Base-by-base conservation (phyloP, 2,113 vertebrate genomes). In the Varanus salvator region DNA sequence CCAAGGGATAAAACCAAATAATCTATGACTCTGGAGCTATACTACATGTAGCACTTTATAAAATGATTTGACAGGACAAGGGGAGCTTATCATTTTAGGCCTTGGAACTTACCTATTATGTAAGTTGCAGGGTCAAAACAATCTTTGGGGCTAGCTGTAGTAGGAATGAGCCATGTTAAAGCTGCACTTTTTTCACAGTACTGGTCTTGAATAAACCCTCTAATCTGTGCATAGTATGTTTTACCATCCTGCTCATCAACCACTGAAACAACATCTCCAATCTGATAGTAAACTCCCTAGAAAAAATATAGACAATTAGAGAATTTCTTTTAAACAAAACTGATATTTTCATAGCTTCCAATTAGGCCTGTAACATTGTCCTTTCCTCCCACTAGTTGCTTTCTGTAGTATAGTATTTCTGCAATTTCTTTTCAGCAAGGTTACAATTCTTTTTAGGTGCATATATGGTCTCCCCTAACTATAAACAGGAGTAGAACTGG, bases 111-210 rank as follows among this genome's bases (percentile, higher is more conserved):
- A 99, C 99, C 99, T 93, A 99, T 98, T 85, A 99, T 99, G 89
- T 98, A 99, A 1, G 99, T 99, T n/a, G 98, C 97, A 68, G 99
- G 98, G 92, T 99, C 99, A 95, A 99, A 99, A 1, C 96, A 97
- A 66, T 98, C 98, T 91, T 97, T 98, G 87, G 98, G 98, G 91
- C 99, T 99, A 66, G 98, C 97, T 87, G 98, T 97, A 0, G 99
- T 99, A 80, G 99, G 99, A 75, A 99, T 98, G 64, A 99, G 97
- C 99, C 99, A 99, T 0, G 99, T 99, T 84, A 99, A 95, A 0
- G 98, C 99, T 3, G 98, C 99, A 4, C 99, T 99, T 96, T 99
- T 99, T 93, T 99, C 99, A 94, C 99, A 99, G 91, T 99, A 99
- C 87, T 99, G 99, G 97, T 99, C 99, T 96, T 99, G 99, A 91